phyloP scores from a whole-genome alignment of 2,113 vertebrate genomes.

The Egretta garzetta region DNA sequence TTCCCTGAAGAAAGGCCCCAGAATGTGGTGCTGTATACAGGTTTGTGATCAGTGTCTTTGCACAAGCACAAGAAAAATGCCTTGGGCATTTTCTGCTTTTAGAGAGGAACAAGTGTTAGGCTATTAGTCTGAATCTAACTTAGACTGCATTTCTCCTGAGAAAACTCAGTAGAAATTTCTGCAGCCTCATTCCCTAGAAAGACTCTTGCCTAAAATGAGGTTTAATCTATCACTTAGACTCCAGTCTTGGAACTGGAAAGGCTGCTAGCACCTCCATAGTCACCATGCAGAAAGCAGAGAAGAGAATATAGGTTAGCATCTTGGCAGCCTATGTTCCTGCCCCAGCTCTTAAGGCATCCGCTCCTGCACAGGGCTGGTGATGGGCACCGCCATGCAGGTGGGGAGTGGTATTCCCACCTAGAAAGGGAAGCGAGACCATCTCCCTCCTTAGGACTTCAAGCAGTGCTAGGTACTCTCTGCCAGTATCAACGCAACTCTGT shows the following conservation, averaged over 20 bases:
- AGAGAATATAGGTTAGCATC: not conserved
- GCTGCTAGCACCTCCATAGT: not conserved
- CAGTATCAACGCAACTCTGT: not conserved
- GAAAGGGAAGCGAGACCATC: not conserved
- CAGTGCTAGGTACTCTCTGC: not conserved
- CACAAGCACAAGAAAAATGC: slow-evolving; percentile 62
- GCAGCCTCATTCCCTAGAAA: slow-evolving; percentile 39
- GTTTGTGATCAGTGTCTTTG: slow-evolving; percentile 62
- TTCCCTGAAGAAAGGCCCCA: slow-evolving; percentile 53
- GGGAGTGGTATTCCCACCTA: not conserved
- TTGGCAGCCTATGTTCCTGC: not conserved
- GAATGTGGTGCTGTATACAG: slow-evolving; percentile 27
- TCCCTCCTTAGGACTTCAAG: not conserved
- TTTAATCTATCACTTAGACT: slow-evolving; percentile 11
- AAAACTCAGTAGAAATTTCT: slow-evolving; percentile 29
- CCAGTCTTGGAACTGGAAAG: not conserved
- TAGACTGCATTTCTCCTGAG: slow-evolving; percentile 61
- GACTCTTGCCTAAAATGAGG: slow-evolving; percentile 1
- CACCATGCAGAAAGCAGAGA: not conserved
- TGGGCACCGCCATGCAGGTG: not conserved
- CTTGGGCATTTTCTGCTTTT: slow-evolving; percentile 65
- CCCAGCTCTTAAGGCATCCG: not conserved
- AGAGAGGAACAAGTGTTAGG: slow-evolving; percentile 62
- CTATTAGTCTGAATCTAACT: slow-evolving; percentile 66
- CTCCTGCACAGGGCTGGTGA: not conserved